Evolutionary conservation across 2,113 vertebrate species (phyloP), one percentile per base, ranked within the genome.

Genomic region (Spea bombifrons): DNA sequence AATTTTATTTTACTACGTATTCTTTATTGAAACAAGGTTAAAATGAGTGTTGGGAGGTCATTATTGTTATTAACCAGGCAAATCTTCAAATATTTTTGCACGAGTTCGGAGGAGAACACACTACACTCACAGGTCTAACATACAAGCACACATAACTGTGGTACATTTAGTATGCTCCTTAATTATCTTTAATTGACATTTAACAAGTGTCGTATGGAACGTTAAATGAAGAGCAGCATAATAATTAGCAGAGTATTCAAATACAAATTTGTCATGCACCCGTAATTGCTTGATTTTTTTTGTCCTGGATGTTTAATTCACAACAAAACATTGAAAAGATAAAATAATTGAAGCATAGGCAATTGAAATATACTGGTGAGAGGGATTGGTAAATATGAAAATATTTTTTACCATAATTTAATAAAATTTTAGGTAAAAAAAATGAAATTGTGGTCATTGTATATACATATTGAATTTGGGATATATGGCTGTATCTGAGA

Each of bases 111-210:
- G 30, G 30, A 30, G 30, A 30, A 30, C 30, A 30, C 1, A 30
- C 30, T 30, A 30, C 30, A 30, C 30, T 30, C 30, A 30, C 30
- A 30, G 2, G 30, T 30, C 76, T 50, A 55, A 49, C 63, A 63
- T 50, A 46, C 57, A 50, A 15, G 30, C 12, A 15, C 46, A 67
- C 43, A 30, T 5, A 15, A 8, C 70, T 57, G 45, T 66, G 52
- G 70, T n/a, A 64, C 63, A 61, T 10, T 70, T 70, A 13, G 52
- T 73, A 44, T 73, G 68, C 48, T 49, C 72, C 65, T 80, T 73
- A 73, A 80, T 80, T 80, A 80, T 80, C 44, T 80, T 80, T 80
- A 80, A 80, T 80, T 80, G 77, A 10, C 77, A 80, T 73, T 80
- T 80, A 80, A 73, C 63, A 80, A 79, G 76, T 79, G 72, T 66